phyloP scores from a whole-genome alignment of 2,888 invertebrate genomes.

The Zhuqinia jingwanae region DNA sequence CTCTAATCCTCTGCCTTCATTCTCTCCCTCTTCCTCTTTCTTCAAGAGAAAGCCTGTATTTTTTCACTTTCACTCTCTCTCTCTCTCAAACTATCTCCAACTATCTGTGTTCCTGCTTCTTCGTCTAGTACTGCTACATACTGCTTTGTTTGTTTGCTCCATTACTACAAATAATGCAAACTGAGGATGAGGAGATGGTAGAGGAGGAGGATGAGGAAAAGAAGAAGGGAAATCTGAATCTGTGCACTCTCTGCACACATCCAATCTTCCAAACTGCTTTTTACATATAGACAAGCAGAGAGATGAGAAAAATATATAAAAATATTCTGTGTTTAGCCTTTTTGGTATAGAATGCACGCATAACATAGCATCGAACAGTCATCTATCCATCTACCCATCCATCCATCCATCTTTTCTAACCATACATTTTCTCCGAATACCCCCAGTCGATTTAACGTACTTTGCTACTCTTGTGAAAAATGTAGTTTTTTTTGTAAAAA shows the following conservation, averaged over 20 bases:
- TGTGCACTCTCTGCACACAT: too few species aligned
- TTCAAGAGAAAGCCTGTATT: constrained; percentile 35
- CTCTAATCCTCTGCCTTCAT: constrained; percentile 45
- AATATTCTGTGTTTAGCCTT: not conserved
- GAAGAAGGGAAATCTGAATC: constrained; percentile 1
- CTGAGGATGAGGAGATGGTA: not conserved
- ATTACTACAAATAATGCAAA: constrained; percentile 41
- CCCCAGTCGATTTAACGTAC: constrained; percentile 22
- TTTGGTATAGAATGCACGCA: too few species aligned
- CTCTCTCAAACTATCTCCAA: not conserved
- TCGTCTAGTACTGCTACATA: too few species aligned
- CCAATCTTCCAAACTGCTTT: too few species aligned
- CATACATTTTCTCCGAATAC: constrained; percentile 1
- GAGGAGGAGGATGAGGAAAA: not conserved
- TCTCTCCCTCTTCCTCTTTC: constrained; percentile 22
- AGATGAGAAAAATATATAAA: too few species aligned
- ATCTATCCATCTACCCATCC: constrained; percentile 23
- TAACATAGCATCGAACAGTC: not conserved
- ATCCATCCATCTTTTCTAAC: constrained; percentile 14
- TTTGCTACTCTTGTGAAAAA: too few species aligned
- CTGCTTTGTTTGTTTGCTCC: constrained; percentile 32
- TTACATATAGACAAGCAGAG: too few species aligned
- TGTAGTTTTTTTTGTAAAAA: too few species aligned
- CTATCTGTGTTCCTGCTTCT: not conserved
- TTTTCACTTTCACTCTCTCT: constrained; percentile 45